Evolutionary conservation across 1,140 invertebrate genomes (phyloP), one percentile per base, ranked within the genome.

Genomic region (Charaxes varanes): DNA sequence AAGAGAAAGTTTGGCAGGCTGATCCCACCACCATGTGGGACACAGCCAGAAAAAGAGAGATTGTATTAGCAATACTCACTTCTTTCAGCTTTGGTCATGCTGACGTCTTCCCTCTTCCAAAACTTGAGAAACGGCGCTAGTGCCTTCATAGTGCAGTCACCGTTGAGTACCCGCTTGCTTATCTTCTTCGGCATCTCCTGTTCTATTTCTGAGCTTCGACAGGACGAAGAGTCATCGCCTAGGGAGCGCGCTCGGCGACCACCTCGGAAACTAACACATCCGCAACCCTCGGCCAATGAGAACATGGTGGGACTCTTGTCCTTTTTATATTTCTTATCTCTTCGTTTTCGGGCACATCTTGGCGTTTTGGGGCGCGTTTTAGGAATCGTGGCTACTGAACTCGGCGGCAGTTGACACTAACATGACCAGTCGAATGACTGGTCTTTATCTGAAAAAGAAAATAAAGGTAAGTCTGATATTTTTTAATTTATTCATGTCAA

Each of bases 71-170:
- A n/a, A n/a, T 40, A 90, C 90, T 89, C 72, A 91, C 90, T 89
- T 84, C 88, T 85, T 72, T 90, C 89, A 32, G 88, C 87, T 66
- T 89, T 89, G 5, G 89, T 89, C 87, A 90, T 90, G 76, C 88
- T 89, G 61, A 88, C 86, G 48, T 88, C 87, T 50, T 87, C 86
- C 46, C 85, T 80, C 45, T 87, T 84, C 81, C 87, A 86, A 59
- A 86, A 87, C 43, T 83, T 78, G 21, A 87, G 70, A 52, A 86
- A 86, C 37, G 86, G 86, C 71, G 77, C 73, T 66, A 87, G 43
- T 77, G 76, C 73, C 38, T 78, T 80, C 56, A 80, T 78, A 0
- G 67, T 78, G 41, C 76, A 80, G 57, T 82, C 67, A n/a, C 78
- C 67, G 38, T 71, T 77, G 3, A 80, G 50, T 6, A 78, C 48